A percentile compares a stretch with the other conserved stretches of the same genome.
These are phyloP conservation scores for Strix uralensis DNA, from an alignment of 2,113 vertebrate genomes.

Conservation along the genomic window DNA sequence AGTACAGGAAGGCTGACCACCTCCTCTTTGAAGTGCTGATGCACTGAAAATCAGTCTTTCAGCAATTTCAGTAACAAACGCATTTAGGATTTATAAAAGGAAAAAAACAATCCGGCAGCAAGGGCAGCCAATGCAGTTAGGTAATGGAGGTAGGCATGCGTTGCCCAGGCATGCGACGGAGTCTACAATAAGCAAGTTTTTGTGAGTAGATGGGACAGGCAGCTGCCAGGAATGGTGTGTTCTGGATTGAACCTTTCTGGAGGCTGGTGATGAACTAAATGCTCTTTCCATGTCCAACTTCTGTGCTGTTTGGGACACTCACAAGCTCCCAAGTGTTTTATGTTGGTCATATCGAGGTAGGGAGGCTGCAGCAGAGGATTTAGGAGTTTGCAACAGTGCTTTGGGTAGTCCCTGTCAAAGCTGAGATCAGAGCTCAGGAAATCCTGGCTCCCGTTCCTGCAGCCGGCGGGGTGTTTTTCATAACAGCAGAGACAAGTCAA, in stretches of 20 bases:
- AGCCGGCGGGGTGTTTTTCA: accelerated
- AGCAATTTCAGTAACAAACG: not conserved
- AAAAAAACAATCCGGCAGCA: not conserved
- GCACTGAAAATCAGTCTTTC: not conserved
- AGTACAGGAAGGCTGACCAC: not conserved
- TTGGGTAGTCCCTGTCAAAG: not conserved
- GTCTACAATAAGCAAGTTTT: not conserved
- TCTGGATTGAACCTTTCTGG: not conserved
- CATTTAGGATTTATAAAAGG: not conserved
- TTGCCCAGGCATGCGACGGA: not conserved
- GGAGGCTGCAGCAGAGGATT: not conserved
- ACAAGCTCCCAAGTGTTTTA: not conserved
- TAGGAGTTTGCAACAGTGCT: not conserved
- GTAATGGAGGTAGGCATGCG: not conserved
- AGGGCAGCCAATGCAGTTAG: not conserved
- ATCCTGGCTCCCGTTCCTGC: not conserved
- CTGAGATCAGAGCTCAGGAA: not conserved
- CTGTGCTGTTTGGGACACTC: not conserved
- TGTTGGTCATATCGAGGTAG: accelerated
- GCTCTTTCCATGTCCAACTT: not conserved
- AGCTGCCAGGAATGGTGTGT: not conserved
- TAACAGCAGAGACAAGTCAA: not conserved
- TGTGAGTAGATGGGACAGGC: not conserved
- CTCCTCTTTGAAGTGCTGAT: not conserved
- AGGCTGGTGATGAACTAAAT: not conserved